Percentiles rank a stretch among this genome's conserved stretches.
Evolutionary conservation across 2,888 invertebrate genomes (phyloP).

Genomic region (Agrochola litura): DNA sequence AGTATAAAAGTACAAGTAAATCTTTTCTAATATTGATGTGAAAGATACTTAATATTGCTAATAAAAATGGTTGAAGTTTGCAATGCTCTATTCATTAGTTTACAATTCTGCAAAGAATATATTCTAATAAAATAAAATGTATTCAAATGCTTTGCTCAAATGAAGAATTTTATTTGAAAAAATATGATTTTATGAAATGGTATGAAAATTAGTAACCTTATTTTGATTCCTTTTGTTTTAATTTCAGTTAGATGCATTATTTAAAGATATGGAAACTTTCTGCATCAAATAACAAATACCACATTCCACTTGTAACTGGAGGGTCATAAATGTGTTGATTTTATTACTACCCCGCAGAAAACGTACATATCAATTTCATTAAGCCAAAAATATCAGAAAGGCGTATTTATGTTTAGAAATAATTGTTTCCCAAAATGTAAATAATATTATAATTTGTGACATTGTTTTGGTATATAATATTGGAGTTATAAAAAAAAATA

Average conservation of each 20-base stretch:
- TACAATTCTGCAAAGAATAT: slow-evolving; percentile 14
- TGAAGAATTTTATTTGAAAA: slow-evolving; percentile 19
- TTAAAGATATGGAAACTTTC: slow-evolving; percentile 62
- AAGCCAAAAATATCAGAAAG: slow-evolving; percentile 36
- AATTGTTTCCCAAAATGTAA: slow-evolving; percentile 28
- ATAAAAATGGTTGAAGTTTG: slow-evolving; percentile 35
- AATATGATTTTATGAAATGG: slow-evolving; percentile 12
- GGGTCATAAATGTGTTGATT: slow-evolving; percentile 61
- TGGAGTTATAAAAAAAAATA: slow-evolving; percentile 44
- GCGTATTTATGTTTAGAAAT: slow-evolving; percentile 47
- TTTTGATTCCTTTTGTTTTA: slow-evolving; percentile 24
- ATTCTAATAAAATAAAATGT: slow-evolving; percentile 17
- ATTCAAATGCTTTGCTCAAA: slow-evolving; percentile 49
- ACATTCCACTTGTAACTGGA: slow-evolving; percentile 78
- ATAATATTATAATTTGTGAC: slow-evolving; percentile 29
- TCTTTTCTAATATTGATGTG: slow-evolving; percentile 24
- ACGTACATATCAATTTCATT: slow-evolving; percentile 72
- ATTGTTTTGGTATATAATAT: slow-evolving; percentile 33
- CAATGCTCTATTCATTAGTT: slow-evolving; percentile 29
- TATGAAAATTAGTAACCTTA: slow-evolving; percentile 17
- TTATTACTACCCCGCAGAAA: slow-evolving; percentile 63
- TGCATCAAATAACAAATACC: slow-evolving; percentile 69
- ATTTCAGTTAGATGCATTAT: slow-evolving; percentile 44
- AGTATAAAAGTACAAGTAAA: slow-evolving; percentile 53
- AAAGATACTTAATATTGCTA: slow-evolving; percentile 21